Percentiles rank a stretch among this genome's conserved stretches.
Evolutionary conservation across 2,797 vertebrate species (phyloP).

Genomic region (Falco biarmicus): DNA sequence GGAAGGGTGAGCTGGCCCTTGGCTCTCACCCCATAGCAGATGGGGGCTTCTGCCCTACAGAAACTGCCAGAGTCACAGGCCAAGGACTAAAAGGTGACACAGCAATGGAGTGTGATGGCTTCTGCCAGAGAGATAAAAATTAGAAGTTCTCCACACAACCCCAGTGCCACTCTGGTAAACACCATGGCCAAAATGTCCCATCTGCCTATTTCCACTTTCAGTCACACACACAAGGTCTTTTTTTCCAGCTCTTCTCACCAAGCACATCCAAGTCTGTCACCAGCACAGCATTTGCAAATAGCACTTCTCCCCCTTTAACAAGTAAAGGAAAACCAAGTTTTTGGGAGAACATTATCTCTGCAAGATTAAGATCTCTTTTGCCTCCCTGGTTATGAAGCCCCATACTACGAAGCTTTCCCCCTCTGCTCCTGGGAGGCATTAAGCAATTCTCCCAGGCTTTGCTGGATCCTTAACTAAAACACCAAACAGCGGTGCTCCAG

Average conservation of each 20-base stretch:
- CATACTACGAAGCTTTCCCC: background rate
- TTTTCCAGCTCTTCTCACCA: background rate
- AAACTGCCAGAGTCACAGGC: background rate
- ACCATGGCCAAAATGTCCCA: accelerated
- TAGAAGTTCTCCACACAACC: background rate
- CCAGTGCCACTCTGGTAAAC: background rate
- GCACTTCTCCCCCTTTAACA: background rate
- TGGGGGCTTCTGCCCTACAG: background rate
- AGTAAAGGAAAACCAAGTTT: background rate
- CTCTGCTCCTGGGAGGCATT: background rate
- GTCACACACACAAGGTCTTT: background rate
- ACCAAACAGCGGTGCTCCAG: background rate
- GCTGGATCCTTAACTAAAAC: background rate
- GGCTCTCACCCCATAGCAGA: background rate
- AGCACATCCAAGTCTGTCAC: background rate
- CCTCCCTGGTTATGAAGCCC: background rate
- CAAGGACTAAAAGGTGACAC: background rate
- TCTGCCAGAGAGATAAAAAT: background rate
- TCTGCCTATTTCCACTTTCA: background rate
- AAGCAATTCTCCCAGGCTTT: background rate
- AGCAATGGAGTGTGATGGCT: accelerated
- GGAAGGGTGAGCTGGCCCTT: background rate
- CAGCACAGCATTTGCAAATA: background rate
- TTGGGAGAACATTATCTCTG: background rate
- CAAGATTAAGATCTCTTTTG: background rate